phyloP scores from a whole-genome alignment of 2,797 vertebrate genomes.

The Schizopygopsis malacanthus region DNA sequence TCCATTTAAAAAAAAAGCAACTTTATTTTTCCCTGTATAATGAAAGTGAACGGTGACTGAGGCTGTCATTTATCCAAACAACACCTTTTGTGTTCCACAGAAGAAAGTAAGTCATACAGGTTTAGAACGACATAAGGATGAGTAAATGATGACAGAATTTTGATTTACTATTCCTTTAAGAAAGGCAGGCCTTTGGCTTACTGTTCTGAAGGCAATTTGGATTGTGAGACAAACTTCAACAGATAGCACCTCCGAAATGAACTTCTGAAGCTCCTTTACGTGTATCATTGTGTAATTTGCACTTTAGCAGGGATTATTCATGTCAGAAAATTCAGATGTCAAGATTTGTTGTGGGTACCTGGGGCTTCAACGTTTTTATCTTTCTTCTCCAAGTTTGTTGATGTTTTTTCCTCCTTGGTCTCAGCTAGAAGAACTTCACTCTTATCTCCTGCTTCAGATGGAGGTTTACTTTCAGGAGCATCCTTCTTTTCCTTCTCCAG shows the following conservation, averaged over 20 bases:
- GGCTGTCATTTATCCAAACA: constrained; percentile 14
- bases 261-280: neutral
- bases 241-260: neutral
- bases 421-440: neutral
- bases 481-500: neutral
- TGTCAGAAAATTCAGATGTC: neutral
- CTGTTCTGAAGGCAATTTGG: neutral
- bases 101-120: constrained; percentile 1
- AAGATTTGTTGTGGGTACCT: constrained; percentile 28
- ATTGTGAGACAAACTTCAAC: neutral
- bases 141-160: constrained; percentile 11
- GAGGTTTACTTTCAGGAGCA: neutral
- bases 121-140: neutral
- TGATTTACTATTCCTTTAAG: constrained; percentile 17
- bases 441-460: constrained; percentile 14
- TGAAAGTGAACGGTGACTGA: neutral
- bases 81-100: neutral
- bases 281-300: neutral
- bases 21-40: neutral
- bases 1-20: neutral
- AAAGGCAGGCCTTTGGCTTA: neutral
- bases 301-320: neutral
- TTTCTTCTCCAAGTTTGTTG: constrained; percentile 11
- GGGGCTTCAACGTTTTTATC: constrained; percentile 3
- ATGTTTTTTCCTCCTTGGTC: neutral